Evolutionary conservation across 2,888 invertebrate species (phyloP), one percentile per base, ranked within the genome.

Genomic region (Synergus umbraculus): DNA sequence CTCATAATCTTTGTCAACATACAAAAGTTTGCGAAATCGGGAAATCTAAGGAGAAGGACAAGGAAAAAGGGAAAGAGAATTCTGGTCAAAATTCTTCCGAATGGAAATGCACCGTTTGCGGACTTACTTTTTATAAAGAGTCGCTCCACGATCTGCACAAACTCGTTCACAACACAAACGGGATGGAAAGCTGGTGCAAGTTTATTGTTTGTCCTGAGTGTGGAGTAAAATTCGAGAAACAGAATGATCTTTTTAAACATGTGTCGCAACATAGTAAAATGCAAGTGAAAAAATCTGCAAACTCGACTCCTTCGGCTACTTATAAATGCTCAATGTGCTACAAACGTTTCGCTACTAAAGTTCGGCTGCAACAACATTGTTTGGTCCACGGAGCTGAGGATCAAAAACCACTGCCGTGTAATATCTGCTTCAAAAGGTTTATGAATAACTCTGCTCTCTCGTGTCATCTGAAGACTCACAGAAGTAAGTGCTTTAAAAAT

Each of bases 381-480:
- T 89, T 95, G 84, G 94, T 95, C 37, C 96, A 96, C 88, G 94
- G 94, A 77, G 93, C 93, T 9, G 95, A 96, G 83, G 95, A 95
- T 82, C 92, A 93, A n/a, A 96, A 96, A 90, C 95, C 96, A 15
- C 91, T 95, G 82, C 94, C 95, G 88, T 96, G 96, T 89, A 92
- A 93, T 60, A 92, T 94, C 66, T 96, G 96, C 87, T 92, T 93
- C 54, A 95, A 95, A 89, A 91, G 95, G 77, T 96, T 96, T 90
- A 93, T 96, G 87, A 96, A 95, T 85, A 95, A 95, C 88, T 95
- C 96, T 0, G 96, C 96, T 4, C 92, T 96, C 37, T 93, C 95
- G 2, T 95, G 96, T 85, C 96, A 96, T 90, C 90, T 95, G 80
- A 96, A 96, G 92, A 95, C 94, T 5, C 96, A 96, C 88, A 92